phyloP scores from a whole-genome alignment of 2,797 vertebrate genomes.

The Gephyroberyx darwinii region DNA sequence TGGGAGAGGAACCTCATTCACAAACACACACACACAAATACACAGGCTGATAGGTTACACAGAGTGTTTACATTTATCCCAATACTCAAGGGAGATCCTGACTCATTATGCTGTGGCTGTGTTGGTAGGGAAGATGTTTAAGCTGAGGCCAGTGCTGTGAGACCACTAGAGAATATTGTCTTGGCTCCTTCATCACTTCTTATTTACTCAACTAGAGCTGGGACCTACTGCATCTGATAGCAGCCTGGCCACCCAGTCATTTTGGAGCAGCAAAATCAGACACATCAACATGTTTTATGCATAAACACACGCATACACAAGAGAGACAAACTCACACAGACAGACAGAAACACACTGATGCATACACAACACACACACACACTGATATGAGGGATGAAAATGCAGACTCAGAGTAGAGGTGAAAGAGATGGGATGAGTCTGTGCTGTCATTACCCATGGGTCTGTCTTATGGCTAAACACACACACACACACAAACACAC shows the following conservation, averaged over 20 bases:
- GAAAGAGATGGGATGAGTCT: constrained; percentile 53
- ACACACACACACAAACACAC: constrained; percentile 14
- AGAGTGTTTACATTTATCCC: constrained; percentile 70
- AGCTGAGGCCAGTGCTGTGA: constrained; percentile 67
- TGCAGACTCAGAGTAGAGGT: constrained; percentile 49
- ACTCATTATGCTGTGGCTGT: constrained; percentile 71
- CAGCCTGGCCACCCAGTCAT: constrained; percentile 59
- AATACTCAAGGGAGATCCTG: constrained; percentile 63
- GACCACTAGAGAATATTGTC: constrained; percentile 64
- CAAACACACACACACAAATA: constrained; percentile 31
- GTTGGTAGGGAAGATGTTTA: constrained; percentile 65
- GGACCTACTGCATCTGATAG: constrained; percentile 61
- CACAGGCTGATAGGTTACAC: constrained; percentile 64
- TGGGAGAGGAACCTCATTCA: constrained; percentile 65
- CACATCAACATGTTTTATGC: constrained; percentile 67
- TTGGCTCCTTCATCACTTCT: constrained; percentile 62
- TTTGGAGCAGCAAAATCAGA: constrained; percentile 61
- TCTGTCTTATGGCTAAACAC: constrained; percentile 39
- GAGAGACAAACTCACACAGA: constrained; percentile 15
- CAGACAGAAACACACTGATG: constrained; percentile 21
- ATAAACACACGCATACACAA: constrained; percentile 58
- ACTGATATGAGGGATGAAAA: constrained; percentile 55
- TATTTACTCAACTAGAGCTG: constrained; percentile 64
- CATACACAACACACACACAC: constrained; percentile 5
- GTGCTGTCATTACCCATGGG: constrained; percentile 36